These are phyloP conservation scores for Myrmecophaga tridactyla DNA, from an alignment of 2,113 vertebrate genomes.

Conservation along the genomic window DNA sequence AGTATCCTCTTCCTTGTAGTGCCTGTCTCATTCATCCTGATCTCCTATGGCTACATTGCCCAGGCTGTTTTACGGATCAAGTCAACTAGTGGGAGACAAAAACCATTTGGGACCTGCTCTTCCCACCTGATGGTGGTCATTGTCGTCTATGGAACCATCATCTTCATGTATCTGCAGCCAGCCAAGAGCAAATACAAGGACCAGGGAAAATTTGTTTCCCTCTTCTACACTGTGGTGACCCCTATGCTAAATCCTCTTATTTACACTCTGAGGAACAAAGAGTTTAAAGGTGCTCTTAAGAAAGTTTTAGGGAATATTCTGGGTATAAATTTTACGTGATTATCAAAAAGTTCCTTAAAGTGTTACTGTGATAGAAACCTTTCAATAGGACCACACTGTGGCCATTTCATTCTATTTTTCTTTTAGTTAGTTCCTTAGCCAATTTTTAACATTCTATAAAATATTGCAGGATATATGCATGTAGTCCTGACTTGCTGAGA, in stretches of 20 bases:
- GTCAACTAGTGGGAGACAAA: background rate
- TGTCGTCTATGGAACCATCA: background rate
- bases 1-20: slow-evolving; percentile 28
- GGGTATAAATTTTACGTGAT: no score
- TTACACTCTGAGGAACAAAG: slow-evolving; percentile 15
- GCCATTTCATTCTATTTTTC: background rate
- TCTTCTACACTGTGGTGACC: no score
- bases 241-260: no score
- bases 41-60: background rate
- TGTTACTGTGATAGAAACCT: no score
- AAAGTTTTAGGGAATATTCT: no score
- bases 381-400: no score
- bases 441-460: background rate
- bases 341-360: no score
- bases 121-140: no score
- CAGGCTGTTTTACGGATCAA: background rate
- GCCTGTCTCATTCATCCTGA: slow-evolving; percentile 24
- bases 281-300: no score
- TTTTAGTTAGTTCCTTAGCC: background rate
- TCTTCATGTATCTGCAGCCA: background rate
- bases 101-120: background rate
- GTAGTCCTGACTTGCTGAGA: background rate
- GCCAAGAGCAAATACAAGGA: background rate
- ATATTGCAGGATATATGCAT: background rate
- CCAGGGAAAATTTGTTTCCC: no score